Conservation (phyloP, 2,888 invertebrate genomes). For the Glyphotaelius pellucidus region DNA sequence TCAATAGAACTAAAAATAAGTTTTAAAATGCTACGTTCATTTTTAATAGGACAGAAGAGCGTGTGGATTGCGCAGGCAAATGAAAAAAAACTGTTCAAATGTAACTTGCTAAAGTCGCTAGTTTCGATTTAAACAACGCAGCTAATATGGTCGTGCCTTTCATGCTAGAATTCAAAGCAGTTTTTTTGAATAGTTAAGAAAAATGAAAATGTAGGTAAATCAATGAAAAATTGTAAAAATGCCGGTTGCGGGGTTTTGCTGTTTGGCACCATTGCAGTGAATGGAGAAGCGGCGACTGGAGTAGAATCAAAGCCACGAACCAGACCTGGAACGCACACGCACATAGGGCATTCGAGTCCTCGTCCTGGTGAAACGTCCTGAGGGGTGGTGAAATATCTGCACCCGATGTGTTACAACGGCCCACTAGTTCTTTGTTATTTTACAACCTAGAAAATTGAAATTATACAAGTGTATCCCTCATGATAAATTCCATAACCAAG, state of each 20-base stretch:
- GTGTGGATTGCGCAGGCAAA: no score
- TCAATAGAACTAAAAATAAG: no score
- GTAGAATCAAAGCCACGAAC: conserved; percentile 35
- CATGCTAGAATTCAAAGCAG: no score
- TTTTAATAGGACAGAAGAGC: no score
- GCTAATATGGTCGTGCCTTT: no score
- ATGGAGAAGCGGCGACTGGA: conserved; percentile 36
- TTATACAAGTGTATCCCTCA: not conserved
- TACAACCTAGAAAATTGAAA: not conserved
- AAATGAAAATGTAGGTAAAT: not conserved
- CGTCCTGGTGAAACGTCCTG: not conserved
- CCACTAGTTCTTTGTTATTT: not conserved
- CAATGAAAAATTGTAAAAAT: not conserved
- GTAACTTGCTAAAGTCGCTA: no score
- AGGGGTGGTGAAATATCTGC: not conserved
- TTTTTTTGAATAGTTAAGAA: no score
- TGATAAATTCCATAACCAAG: not conserved
- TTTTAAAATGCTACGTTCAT: no score
- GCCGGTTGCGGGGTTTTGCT: not conserved
- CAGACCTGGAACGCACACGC: conserved; percentile 24
- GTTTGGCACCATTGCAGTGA: not conserved
- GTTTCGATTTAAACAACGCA: no score
- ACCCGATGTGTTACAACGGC: not conserved
- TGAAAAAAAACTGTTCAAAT: no score
- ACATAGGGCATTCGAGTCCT: not conserved